Base-by-base conservation (phyloP, 2,113 vertebrate genomes). In the Hylia prasina region DNA sequence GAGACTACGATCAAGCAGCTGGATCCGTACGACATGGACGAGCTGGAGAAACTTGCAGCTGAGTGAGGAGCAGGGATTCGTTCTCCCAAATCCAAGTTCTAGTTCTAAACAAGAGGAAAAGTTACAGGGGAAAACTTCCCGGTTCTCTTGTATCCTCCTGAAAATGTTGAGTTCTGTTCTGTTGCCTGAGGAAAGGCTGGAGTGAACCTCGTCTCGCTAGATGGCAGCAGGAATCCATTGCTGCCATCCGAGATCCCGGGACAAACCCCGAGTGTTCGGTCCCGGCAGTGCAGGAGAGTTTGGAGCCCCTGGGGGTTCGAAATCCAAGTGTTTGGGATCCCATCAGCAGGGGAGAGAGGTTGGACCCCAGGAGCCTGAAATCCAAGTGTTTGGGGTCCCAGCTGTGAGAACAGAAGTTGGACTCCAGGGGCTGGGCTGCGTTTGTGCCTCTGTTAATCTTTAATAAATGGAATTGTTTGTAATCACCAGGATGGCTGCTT, bases 1-100 rank as follows among this genome's bases (percentile, higher is more conserved):
- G 98, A 97, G 44, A 98, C 92, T n/a, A 81, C 15, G 16, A 98
- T 98, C 81, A 96, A 97, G 77, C 90, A 96, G 30, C 94, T 98
- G 24, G 83, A 98, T 42, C 96, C 98, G 0, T 85, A 97, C 1
- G 92, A 98, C 81, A 95, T 98, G 94, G 97, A 98, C 1, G 97
- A 97, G 65, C 96, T 98, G 2, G 98, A 98, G 93, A 96, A 81
- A 84, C 96, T 98, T 21, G 90, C 96, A 96, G 80, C 27, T 97
- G 94, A 98, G 64, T 90, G 71, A 90, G 63, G 17, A 42, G 17
- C 4, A 3, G 25, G 39, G 23, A 6, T 64, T n/a, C 3, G 23
- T 44, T 76, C 30, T 61, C 5, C 42, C 12, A 16, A 17, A 17
- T n/a, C 15, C 2, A 1, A 24, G 47, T 91, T 93, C 20, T 48